Percentiles rank a stretch among this genome's conserved stretches.
Conservation (phyloP, 2,113 vertebrate species). For the Dipodomys stephensi region DNA sequence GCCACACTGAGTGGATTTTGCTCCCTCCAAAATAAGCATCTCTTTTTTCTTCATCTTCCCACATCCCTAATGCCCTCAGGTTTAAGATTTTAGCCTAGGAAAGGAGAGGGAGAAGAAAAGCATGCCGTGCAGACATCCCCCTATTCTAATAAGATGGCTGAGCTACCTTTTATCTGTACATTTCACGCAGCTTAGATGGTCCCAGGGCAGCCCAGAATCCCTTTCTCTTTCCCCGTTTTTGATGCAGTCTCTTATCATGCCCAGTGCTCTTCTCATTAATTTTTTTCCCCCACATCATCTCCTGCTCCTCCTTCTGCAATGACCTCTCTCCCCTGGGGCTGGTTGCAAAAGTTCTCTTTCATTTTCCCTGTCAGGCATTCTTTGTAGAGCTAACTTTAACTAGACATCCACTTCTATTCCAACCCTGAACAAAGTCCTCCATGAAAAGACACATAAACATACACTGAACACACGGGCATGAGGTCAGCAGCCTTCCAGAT, state of each 20-base stretch:
- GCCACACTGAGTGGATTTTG: constrained; percentile 23
- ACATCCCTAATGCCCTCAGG: neutral
- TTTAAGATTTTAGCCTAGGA: constrained; percentile 40
- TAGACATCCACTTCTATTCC: constrained; percentile 7
- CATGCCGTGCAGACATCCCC: neutral
- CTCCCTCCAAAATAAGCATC: neutral
- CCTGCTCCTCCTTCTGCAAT: constrained; percentile 63
- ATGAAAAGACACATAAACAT: neutral
- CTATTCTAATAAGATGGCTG: constrained; percentile 20
- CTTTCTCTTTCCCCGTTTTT: constrained; percentile 19
- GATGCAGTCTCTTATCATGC: constrained; percentile 57
- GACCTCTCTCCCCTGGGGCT: constrained; percentile 61
- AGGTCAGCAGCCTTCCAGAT: neutral
- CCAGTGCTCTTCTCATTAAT: constrained; percentile 61
- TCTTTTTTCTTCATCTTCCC: constrained; percentile 18
- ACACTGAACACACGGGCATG: neutral
- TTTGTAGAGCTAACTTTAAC: constrained; percentile 68
- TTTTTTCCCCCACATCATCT: constrained; percentile 48
- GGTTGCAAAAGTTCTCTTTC: constrained; percentile 65
- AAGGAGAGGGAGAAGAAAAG: neutral
- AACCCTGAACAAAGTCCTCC: constrained; percentile 26
- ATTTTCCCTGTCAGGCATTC: constrained; percentile 47
- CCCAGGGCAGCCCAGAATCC: constrained; percentile 21
- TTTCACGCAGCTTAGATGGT: constrained; percentile 50
- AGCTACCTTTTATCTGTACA: constrained; percentile 52